Evolutionary conservation across 2,888 invertebrate genomes (phyloP), one percentile per base, ranked within the genome.

Genomic region (Ophioninae sp.): DNA sequence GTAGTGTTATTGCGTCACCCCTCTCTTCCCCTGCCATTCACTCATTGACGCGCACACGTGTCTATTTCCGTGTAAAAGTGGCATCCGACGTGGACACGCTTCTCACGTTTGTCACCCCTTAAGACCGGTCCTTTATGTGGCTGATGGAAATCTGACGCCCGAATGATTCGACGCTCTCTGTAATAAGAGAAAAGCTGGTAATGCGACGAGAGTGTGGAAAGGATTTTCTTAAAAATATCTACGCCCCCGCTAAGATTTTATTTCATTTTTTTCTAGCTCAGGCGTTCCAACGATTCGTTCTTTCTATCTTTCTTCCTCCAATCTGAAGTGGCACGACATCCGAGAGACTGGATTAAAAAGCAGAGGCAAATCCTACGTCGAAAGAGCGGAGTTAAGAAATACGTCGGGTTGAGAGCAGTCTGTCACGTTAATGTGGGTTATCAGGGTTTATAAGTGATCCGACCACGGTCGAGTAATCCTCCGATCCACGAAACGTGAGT

Each of bases 41-140:
- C 44, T 44, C 68, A n/a, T 39, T 39, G 79, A 64, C 59, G 65
- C 75, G 10, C 68, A 41, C 41, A n/a, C 8, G 37, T 62, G 62
- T 64, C 39, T 69, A 30, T 70, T 50, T 41, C 57, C 44, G 39
- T 59, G 61, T 23, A 37, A 79, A 39, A 64, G 23, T 50, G 69
- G 61, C 41, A 50, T 57, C 50, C 39, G 75, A n/a, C 73, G 39
- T 72, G 78, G 81, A 74, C 83, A 81, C 81, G 83, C 80, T 84
- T 59, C 73, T 62, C 78, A 68, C 83, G 74, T 84, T 84, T 84
- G 81, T 84, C 83, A 84, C 81, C 78, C 74, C 74, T 68, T 74
- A 70, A 78, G 56, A 78, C 81, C 77, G 44, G 17, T 75, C 39
- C 17, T n/a, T 13, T 7, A 20, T 62, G 62, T 50, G 62, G n/a